Evolutionary conservation across 2,113 vertebrate genomes (phyloP).

Genomic region (Saguinus midas): DNA sequence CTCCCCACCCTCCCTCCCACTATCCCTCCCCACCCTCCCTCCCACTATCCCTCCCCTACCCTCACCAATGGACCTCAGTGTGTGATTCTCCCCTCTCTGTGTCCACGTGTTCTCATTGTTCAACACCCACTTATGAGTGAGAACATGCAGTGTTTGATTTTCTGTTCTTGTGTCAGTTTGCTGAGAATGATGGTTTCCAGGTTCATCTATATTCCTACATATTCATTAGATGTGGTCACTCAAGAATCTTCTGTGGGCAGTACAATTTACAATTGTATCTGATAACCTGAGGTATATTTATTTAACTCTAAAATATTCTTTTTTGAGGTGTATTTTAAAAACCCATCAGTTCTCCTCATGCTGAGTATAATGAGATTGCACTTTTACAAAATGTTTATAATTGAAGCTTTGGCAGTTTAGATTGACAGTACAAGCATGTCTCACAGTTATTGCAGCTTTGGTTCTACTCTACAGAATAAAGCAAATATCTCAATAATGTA

Average conservation of each 20-base stretch:
- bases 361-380: background rate
- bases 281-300: background rate
- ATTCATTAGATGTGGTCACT: slow-evolving; percentile 10
- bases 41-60: too few species aligned
- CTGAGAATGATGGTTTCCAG: too few species aligned
- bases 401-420: background rate
- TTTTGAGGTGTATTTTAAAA: background rate
- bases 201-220: background rate
- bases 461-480: background rate
- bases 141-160: too few species aligned
- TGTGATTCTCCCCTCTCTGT: too few species aligned
- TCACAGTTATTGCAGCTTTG: background rate
- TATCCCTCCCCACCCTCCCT: too few species aligned
- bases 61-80: too few species aligned
- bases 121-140: too few species aligned
- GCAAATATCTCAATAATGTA: background rate
- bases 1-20: too few species aligned
- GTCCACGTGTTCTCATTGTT: too few species aligned
- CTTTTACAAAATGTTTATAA: background rate
- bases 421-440: background rate
- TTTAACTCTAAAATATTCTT: background rate
- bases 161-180: too few species aligned
- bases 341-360: background rate
- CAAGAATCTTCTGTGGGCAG: background rate
- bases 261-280: background rate